A percentile compares a stretch with the other conserved stretches of the same genome.
Conservation (phyloP, 2,888 invertebrate species). For the Argyra leucocephala region DNA sequence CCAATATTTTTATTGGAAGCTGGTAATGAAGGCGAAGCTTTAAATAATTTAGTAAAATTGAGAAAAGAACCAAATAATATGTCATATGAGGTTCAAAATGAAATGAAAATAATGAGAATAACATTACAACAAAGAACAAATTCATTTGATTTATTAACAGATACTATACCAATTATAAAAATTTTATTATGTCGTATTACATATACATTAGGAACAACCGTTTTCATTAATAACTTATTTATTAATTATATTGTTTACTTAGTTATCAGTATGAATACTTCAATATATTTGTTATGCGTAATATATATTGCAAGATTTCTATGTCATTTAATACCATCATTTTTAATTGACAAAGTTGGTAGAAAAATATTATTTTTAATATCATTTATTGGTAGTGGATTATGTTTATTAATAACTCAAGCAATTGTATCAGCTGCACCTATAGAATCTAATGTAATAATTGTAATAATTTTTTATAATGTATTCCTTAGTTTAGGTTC, state of each 20-base stretch:
- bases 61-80: not conserved
- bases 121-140: not conserved
- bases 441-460: no score
- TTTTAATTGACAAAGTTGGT: not conserved
- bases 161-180: not conserved
- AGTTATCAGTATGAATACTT: no score
- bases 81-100: not conserved
- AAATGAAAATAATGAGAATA: not conserved
- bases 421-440: not conserved
- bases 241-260: not conserved
- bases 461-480: not conserved
- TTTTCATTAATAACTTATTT: not conserved
- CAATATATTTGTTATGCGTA: not conserved
- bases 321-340: not conserved
- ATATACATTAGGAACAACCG: not conserved
- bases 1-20: conserved; percentile 30
- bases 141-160: not conserved
- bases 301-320: not conserved
- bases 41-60: conserved; percentile 30
- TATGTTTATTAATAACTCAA: not conserved
- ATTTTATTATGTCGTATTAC: not conserved
- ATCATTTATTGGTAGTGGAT: not conserved
- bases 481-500: not conserved
- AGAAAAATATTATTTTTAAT: not conserved
- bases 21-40: conserved; percentile 30